These are phyloP conservation scores for Erpetoichthys calabaricus DNA, from an alignment of 2,797 vertebrate genomes.

Conservation along the genomic window DNA sequence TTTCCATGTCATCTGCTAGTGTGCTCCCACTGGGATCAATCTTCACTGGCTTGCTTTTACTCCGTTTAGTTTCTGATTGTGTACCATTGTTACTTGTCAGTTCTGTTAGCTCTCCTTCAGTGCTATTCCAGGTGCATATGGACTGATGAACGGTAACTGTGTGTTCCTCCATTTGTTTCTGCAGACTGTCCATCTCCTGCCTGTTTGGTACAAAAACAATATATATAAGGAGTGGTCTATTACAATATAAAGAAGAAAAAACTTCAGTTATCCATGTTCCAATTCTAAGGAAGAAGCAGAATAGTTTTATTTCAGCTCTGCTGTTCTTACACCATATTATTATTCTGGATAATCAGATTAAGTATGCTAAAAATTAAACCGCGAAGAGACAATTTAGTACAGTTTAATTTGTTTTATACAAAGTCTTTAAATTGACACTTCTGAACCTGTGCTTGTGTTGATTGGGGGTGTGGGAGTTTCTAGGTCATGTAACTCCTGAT, in stretches of 20 bases:
- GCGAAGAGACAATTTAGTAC: too few species aligned
- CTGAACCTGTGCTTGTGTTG: too few species aligned
- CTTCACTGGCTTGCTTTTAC: slow-evolving; percentile 27
- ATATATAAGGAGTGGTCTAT: not conserved
- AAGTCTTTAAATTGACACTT: too few species aligned
- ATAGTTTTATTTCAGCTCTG: too few species aligned
- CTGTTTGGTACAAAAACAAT: slow-evolving; percentile 30
- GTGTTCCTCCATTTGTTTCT: slow-evolving; percentile 96
- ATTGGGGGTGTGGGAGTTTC: too few species aligned
- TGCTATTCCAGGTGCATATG: slow-evolving; percentile 72
- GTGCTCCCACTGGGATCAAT: not conserved
- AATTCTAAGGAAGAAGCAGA: too few species aligned
- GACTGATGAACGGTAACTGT: slow-evolving; percentile 85
- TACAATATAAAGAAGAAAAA: not conserved
- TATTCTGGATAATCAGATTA: too few species aligned
- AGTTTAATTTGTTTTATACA: too few species aligned
- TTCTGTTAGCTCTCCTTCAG: slow-evolving; percentile 60
- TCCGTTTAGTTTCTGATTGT: slow-evolving; percentile 12
- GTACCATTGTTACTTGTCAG: slow-evolving; percentile 32
- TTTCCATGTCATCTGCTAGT: too few species aligned
- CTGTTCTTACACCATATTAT: too few species aligned
- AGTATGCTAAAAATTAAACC: too few species aligned
- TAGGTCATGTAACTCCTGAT: too few species aligned
- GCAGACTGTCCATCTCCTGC: slow-evolving; percentile 97
- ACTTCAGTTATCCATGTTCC: not conserved